Evolutionary conservation across 1,140 invertebrate species (phyloP).

Genomic region (Heliconius himera): DNA sequence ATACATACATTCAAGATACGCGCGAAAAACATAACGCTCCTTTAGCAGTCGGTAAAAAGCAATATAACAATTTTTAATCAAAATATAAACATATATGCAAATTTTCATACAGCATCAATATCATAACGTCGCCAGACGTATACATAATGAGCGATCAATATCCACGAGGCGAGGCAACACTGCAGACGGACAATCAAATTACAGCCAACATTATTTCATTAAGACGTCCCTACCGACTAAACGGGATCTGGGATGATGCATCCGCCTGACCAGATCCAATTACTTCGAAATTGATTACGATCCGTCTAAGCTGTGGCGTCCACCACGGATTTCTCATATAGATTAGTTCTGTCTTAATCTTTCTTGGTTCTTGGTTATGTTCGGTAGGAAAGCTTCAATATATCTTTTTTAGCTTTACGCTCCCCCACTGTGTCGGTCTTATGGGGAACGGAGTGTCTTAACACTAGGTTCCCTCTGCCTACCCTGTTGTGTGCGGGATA

Average conservation of each 20-base stretch:
- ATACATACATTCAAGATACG: too few species aligned
- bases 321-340: constrained; percentile 33
- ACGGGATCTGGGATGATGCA: constrained; percentile 57
- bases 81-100: too few species aligned
- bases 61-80: too few species aligned
- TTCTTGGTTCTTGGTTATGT: constrained; percentile 3
- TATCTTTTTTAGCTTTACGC: neutral
- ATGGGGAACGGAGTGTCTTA: too few species aligned
- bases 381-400: neutral
- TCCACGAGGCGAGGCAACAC: constrained; percentile 20
- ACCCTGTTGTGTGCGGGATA: too few species aligned
- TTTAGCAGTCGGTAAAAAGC: too few species aligned
- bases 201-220: constrained; percentile 62
- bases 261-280: constrained; percentile 70
- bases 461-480: too few species aligned
- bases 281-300: constrained; percentile 68
- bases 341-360: constrained; percentile 19
- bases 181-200: constrained; percentile 50
- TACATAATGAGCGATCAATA: constrained; percentile 28
- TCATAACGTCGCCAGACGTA: constrained; percentile 8
- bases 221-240: constrained; percentile 46
- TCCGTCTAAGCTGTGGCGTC: constrained; percentile 57
- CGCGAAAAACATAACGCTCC: too few species aligned
- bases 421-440: too few species aligned
- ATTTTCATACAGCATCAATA: neutral